These are phyloP conservation scores for Merluccius polli DNA, from an alignment of 2,797 vertebrate species.

Conservation along the genomic window DNA sequence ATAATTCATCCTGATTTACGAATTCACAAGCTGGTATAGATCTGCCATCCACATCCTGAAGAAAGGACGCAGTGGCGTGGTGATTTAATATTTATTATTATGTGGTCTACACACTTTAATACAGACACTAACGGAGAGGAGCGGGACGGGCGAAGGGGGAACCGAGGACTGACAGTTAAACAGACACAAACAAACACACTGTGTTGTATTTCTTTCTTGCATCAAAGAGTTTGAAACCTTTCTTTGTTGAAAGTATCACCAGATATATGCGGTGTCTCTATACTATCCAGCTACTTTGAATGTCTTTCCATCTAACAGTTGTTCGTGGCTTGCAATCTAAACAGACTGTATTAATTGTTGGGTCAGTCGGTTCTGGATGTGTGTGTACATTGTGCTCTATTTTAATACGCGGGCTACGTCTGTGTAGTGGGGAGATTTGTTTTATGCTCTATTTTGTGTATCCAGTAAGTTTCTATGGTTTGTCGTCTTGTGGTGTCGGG, in stretches of 20 bases:
- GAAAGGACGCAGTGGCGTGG: neutral
- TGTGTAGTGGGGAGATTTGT: conserved; percentile 28
- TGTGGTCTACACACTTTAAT: neutral
- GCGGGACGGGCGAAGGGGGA: neutral
- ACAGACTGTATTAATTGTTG: conserved; percentile 4
- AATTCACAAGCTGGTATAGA: neutral
- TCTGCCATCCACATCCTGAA: neutral
- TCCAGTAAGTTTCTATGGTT: conserved; percentile 21
- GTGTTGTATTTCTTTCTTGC: conserved; percentile 31
- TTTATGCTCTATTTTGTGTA: conserved; percentile 32
- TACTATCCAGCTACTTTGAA: conserved; percentile 13
- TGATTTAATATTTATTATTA: neutral
- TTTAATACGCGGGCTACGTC: conserved; percentile 42
- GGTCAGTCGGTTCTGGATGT: conserved; percentile 13
- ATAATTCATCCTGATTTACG: neutral
- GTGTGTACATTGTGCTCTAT: conserved; percentile 24
- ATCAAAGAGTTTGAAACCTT: neutral
- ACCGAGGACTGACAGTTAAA: neutral
- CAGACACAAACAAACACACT: conserved; percentile 31
- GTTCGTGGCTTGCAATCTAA: conserved; percentile 2
- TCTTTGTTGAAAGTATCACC: neutral
- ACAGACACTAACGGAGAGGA: neutral
- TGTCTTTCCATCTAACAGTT: neutral
- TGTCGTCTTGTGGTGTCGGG: conserved; percentile 12
- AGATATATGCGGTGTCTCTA: neutral